Base-by-base conservation (phyloP, 2,113 vertebrate genomes). In the Plecturocebus donacophilus region DNA sequence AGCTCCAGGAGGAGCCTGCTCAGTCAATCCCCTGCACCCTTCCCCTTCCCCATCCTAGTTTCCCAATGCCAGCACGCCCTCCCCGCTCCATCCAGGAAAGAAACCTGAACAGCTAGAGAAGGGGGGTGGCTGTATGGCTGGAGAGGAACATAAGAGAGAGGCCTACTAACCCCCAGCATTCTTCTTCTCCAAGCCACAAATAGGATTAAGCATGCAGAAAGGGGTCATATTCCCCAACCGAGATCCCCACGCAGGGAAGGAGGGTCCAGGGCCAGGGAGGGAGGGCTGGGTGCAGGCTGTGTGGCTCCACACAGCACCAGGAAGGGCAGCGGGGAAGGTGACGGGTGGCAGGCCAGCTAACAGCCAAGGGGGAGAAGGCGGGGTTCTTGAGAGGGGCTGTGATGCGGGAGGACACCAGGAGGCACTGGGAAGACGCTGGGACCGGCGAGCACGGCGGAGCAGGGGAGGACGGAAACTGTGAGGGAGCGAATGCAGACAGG, bases 51-150 rank as follows among this genome's bases (percentile, higher is more conserved):
- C 32, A 82, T 25, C 21, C 85, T 66, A 61, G 52, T 42, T 79
- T 56, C 35, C 32, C 80, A 27, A 1, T 1, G 81, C 70, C 86
- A 92, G 49, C 68, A 87, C 19, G 35, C 61, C 45, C 54, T 20
- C 52, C 30, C 54, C 8, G 2, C 25, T n/a, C 52, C 68, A 45
- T 86, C 89, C 54, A 97, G 96, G 93, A 97, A 83, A 92, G 45
- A 88, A 84, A 83, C 49, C 61, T 77, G 42, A 93, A 84, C 70
- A 77, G 45, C 89, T 27, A 47, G 35, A n/a, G 52, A 9, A 76
- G 56, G 12, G 3, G 38, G 45, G 68, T 14, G 52, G 79, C 73
- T 58, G 54, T 40, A 91, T 5, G 61, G 83, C 66, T 45, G 64
- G 52, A 91, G 21, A 77, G 52, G 30, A 56, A 32, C 71, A 8